Conservation (phyloP, 2,888 invertebrate species). For the Chrysopilus asiliformis region DNA sequence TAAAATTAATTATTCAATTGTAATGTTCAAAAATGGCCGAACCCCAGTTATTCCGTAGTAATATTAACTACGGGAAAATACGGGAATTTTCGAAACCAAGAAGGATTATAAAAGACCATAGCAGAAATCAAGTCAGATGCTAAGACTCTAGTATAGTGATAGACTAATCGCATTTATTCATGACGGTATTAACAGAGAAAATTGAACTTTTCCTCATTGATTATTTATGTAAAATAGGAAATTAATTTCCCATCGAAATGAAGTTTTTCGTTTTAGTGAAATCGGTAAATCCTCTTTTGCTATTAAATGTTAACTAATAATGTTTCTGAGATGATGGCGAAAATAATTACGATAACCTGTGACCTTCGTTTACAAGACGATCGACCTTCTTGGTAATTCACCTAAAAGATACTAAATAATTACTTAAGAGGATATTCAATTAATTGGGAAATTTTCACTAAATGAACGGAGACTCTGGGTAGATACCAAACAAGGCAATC, state of each 20-base stretch:
- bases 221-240: conserved; percentile 16
- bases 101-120: too few relatives aligned
- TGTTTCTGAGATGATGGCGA: too few relatives aligned
- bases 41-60: not conserved
- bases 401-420: not conserved
- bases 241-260: conserved; percentile 15
- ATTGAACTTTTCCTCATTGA: conserved; percentile 13
- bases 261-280: conserved; percentile 11
- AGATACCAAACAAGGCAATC: too few relatives aligned
- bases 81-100: too few relatives aligned
- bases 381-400: not conserved
- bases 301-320: too few relatives aligned
- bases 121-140: too few relatives aligned
- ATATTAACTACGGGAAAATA: too few relatives aligned
- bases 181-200: conserved; percentile 1
- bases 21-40: not conserved
- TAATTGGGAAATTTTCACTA: not conserved
- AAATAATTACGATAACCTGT: too few relatives aligned
- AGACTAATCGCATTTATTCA: conserved; percentile 3
- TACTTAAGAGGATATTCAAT: not conserved
- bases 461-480: conserved; percentile 4
- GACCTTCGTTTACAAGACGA: too few relatives aligned
- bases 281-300: conserved; percentile 12
- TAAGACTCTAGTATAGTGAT: too few relatives aligned
- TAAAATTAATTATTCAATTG: not conserved